Base-by-base conservation (phyloP, 2,797 vertebrate genomes). In the Parotocinclus haroldoi region DNA sequence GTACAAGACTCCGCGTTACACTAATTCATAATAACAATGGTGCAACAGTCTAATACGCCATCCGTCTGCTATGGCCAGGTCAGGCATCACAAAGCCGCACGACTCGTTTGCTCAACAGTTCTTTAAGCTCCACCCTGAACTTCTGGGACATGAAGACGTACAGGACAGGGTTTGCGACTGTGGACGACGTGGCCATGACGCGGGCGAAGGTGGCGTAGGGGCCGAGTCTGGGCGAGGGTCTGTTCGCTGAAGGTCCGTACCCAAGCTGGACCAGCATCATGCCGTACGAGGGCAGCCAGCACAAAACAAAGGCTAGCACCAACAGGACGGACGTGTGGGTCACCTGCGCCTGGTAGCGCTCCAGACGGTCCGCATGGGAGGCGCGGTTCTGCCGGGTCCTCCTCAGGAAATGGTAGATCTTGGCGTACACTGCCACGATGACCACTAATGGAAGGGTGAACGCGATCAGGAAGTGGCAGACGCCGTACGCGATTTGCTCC, bases 81-180 rank as follows among this genome's bases (percentile, higher is more conserved):
- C 8, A 1, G 40, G 40, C 40, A 1, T 9, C 8, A 42, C 40
- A 8, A 1, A 42, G 40, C n/a, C n/a, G 40, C 40, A 4, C 8
- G 40, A 4, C 8, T 42, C 12, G 0, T 11, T 42, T 50, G 42
- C 67, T 76, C 36, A 86, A 71, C 44, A 89, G 63, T 19, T 54
- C 71, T 68, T 81, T 70, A 1, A 92, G 62, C 75, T 92, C 89
- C 62, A 82, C 75, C 68, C 89, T 82, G 80, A 92, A 91, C 81
- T 88, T 91, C 27, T 86, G 80, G 1, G 90, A 91, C 85, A 89
- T 86, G 56, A 91, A 86, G 38, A 88, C 89, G 46, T 91, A 92
- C 42, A 91, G 84, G 60, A 91, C 77, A 10, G 91, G 90, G 76
- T 92, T 91, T 53, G 83, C 77, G 49, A 92, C 87, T 0, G 89